phyloP scores from a whole-genome alignment of 2,888 invertebrate species.

The Drosophila leonis region DNA sequence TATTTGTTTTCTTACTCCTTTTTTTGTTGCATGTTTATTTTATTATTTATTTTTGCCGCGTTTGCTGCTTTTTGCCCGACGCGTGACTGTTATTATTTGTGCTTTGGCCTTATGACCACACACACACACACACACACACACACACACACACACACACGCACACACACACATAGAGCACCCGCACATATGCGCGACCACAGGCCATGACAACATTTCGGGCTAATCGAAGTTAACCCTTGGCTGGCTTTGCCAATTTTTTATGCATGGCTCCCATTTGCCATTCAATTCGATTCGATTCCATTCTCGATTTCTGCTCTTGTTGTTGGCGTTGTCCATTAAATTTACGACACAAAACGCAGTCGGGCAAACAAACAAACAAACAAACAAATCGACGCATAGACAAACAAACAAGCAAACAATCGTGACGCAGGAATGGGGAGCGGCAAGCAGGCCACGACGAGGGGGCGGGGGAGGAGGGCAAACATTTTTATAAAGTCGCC shows the following conservation, averaged over 20 bases:
- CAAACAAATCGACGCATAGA: slow-evolving; percentile 72
- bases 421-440: slow-evolving; percentile 39
- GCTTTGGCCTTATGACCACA: slow-evolving; percentile 77
- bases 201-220: slow-evolving; percentile 81
- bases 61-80: slow-evolving; percentile 64
- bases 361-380: slow-evolving; percentile 70
- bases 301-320: slow-evolving; percentile 66
- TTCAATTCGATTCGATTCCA: slow-evolving; percentile 77
- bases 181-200: slow-evolving; percentile 81
- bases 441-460: no score
- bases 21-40: slow-evolving; percentile 57
- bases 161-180: slow-evolving; percentile 29
- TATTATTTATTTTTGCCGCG: slow-evolving; percentile 77
- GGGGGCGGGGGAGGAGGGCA: slow-evolving; percentile 28
- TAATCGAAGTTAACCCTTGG: slow-evolving; percentile 81
- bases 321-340: slow-evolving; percentile 72
- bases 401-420: slow-evolving; percentile 66
- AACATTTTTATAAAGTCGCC: slow-evolving; percentile 82
- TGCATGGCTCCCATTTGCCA: slow-evolving; percentile 78
- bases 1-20: slow-evolving; percentile 36
- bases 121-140: slow-evolving; percentile 34
- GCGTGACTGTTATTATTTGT: slow-evolving; percentile 80
- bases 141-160: slow-evolving; percentile 15
- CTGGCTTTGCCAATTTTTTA: slow-evolving; percentile 79
- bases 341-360: slow-evolving; percentile 80